Evolutionary conservation across 2,113 vertebrate genomes (phyloP).

Genomic region (Tylochromis polylepis): DNA sequence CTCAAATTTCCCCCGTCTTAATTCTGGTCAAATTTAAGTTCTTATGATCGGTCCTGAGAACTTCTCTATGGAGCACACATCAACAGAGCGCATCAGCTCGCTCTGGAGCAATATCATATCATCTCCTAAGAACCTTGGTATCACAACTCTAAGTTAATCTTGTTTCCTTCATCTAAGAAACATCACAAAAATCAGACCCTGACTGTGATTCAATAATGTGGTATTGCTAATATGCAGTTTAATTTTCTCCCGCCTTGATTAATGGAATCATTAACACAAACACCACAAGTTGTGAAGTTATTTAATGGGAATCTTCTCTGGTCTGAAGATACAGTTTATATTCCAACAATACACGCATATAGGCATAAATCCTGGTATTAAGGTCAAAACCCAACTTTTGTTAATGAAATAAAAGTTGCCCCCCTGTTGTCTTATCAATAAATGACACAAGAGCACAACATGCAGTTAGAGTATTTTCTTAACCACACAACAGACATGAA

Average conservation of each 20-base stretch:
- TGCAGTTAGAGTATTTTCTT: not conserved
- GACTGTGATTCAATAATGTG: not conserved
- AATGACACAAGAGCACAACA: not conserved
- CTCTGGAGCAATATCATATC: not conserved
- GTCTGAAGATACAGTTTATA: not conserved
- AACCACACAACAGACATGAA: not conserved
- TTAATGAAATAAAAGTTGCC: not conserved
- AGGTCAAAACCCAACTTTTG: not conserved
- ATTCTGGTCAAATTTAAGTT: not conserved
- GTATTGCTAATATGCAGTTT: not conserved
- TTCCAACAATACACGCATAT: not conserved
- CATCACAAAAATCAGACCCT: not conserved
- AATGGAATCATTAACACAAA: not conserved
- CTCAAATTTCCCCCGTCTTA: not conserved
- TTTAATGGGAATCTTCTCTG: not conserved
- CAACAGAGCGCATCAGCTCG: not conserved
- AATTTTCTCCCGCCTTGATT: not conserved
- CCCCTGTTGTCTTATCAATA: not conserved
- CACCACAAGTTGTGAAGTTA: not conserved
- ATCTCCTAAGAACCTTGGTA: not conserved
- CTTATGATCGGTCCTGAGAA: not conserved
- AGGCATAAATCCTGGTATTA: not conserved
- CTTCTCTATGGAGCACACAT: not conserved
- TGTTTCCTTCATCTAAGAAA: not conserved
- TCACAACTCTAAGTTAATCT: not conserved